Evolutionary conservation across 2,797 vertebrate species (phyloP).

Genomic region (Coracias cyanogaster): DNA sequence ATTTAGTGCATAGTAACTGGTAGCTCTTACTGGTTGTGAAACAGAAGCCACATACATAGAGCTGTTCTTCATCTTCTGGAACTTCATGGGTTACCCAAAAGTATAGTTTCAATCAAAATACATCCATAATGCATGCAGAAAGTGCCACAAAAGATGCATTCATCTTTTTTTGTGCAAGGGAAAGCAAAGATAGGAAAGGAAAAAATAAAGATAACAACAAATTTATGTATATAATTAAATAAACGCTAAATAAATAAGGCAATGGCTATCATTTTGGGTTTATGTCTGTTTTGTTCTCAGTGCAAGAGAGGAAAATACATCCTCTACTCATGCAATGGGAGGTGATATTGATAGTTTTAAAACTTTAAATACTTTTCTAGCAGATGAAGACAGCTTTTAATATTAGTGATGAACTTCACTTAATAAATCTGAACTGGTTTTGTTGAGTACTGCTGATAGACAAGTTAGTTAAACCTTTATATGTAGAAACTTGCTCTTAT

Average conservation of each 20-base stretch:
- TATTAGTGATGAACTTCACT: not conserved
- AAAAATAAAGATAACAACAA: not conserved
- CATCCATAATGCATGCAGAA: not conserved
- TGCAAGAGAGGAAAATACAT: not conserved
- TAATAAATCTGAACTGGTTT: not conserved
- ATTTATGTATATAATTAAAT: not conserved
- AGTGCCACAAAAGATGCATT: not conserved
- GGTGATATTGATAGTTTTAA: not conserved
- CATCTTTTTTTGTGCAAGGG: not conserved
- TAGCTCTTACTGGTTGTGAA: conserved; percentile 8
- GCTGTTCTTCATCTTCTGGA: not conserved
- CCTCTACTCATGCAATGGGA: not conserved
- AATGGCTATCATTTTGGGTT: not conserved
- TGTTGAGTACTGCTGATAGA: conserved; percentile 23
- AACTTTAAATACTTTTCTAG: not conserved
- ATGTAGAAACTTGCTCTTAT: not conserved
- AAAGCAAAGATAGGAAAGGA: not conserved
- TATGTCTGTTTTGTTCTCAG: not conserved
- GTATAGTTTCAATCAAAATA: not conserved
- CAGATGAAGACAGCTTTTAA: not conserved
- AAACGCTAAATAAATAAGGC: not conserved
- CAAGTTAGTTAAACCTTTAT: not conserved
- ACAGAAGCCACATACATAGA: not conserved
- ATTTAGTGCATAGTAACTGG: not conserved
- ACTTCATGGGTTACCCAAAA: not conserved